Base-by-base conservation (phyloP, 2,113 vertebrate species). In the Columba janthina region DNA sequence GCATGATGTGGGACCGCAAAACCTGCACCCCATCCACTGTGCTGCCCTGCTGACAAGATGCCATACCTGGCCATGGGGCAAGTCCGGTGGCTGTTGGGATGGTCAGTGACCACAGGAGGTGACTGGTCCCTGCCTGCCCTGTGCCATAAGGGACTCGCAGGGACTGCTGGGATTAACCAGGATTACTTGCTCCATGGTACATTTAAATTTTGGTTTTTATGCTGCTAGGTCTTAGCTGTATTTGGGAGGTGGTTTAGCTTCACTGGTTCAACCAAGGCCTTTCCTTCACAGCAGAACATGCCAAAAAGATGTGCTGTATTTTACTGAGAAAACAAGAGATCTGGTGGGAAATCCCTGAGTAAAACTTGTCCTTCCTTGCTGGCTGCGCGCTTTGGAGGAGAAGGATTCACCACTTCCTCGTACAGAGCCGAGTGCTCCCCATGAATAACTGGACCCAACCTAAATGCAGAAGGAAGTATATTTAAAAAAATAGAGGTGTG, bases 381-480 rank as follows among this genome's bases (percentile, higher is more conserved):
- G 70, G 18, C 58, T 82, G 38, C 2, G 0, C 60, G 34, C 53
- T 85, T 90, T 85, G 64, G 51, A 42, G 71, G 22, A 62, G 71
- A 69, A 69, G 83, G 87, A 93, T 84, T 88, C 88, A 70, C n/a
- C 0, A 2, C 89, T 92, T 96, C 93, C 66, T 95, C 5, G 2
- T 75, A 57, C 25, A 54, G 77, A 81, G 40, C 21, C 10, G 22
- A 46, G 84, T 94, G 60, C 53, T 96, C 92, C 75, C 64, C 5
- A 2, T 88, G 88, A 96, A 95, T 81, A 95, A 83, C 72, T 88
- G 72, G 62, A 93, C 83, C 77, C 92, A 92, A 85, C 90, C 83
- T 92, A 93, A 81, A 84, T 31, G 84, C 44, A 94, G 90, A 57
- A 93, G 96, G 95, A 96, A 96, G 93, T 94, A 32, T n/a, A 36